A percentile compares a stretch with the other conserved stretches of the same genome.
These are phyloP conservation scores for Hoplostethus mediterraneus DNA, from an alignment of 2,797 vertebrate species.

Conservation along the genomic window DNA sequence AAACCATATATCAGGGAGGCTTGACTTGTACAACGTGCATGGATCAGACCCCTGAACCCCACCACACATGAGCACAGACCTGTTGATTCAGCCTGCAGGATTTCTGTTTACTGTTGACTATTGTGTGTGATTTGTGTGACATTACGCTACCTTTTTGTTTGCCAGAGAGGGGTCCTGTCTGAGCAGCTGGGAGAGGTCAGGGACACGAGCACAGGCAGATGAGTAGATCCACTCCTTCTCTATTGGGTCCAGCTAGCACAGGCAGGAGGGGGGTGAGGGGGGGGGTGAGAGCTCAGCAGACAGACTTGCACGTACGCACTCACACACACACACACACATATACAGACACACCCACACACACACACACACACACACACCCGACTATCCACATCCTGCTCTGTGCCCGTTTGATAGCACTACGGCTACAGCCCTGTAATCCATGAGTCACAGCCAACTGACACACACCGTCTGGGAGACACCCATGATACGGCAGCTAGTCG, in stretches of 20 bases:
- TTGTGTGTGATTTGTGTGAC: not conserved
- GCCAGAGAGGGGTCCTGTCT: conserved; percentile 83
- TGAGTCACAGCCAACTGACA: conserved; percentile 51
- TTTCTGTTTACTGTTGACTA: not conserved
- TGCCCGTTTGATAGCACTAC: conserved; percentile 52
- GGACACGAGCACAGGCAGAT: conserved; percentile 82
- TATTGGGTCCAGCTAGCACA: conserved; percentile 83
- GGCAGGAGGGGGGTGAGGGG: not conserved
- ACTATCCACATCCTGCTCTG: conserved; percentile 69
- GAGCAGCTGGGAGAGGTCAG: conserved; percentile 84
- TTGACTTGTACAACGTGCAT: not conserved
- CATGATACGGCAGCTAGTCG: conserved; percentile 4
- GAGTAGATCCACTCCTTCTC: conserved; percentile 90
- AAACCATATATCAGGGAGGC: conserved; percentile 18
- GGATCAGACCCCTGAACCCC: not conserved
- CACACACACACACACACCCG: conserved; percentile 31
- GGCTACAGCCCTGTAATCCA: conserved; percentile 61
- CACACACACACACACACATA: conserved; percentile 10
- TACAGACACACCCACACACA: conserved; percentile 29
- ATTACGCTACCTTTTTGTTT: conserved; percentile 84
- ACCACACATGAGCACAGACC: not conserved
- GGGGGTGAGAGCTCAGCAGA: conserved; percentile 1
- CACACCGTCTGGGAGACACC: conserved; percentile 33
- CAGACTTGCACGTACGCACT: too few relatives aligned
- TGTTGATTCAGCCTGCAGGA: not conserved